phyloP scores from a whole-genome alignment of 2,888 invertebrate genomes.

The Lasioglossum malachurum region DNA sequence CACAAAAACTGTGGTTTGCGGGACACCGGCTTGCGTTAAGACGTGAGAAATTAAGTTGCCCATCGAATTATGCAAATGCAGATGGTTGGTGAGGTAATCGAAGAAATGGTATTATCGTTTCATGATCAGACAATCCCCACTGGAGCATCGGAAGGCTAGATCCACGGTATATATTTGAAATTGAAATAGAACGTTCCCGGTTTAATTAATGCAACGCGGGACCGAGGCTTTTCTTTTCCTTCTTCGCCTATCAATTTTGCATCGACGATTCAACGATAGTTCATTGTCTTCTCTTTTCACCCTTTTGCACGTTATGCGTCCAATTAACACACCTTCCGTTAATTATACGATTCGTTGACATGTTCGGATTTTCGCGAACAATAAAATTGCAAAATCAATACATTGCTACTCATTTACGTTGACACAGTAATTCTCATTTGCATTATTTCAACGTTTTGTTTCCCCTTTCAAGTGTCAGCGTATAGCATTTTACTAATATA shows the following conservation, averaged over 20 bases:
- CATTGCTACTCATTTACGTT: not conserved
- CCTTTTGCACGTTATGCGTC: slow-evolving; percentile 12
- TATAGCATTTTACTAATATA: not conserved
- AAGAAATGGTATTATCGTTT: slow-evolving; percentile 69
- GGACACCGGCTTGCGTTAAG: slow-evolving; percentile 28
- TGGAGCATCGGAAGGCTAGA: slow-evolving; percentile 13
- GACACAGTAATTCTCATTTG: not conserved
- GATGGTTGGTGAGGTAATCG: slow-evolving; percentile 62
- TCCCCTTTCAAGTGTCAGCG: not conserved
- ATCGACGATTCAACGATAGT: slow-evolving; percentile 41
- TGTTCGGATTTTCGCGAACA: not conserved
- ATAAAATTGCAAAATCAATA: not conserved
- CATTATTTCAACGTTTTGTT: not conserved
- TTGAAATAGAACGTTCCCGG: slow-evolving; percentile 63
- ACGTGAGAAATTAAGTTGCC: slow-evolving; percentile 67
- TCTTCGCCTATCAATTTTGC: slow-evolving; percentile 49
- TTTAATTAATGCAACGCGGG: slow-evolving; percentile 59
- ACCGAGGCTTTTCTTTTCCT: slow-evolving; percentile 21
- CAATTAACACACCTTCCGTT: slow-evolving; percentile 47
- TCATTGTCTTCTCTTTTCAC: slow-evolving; percentile 27
- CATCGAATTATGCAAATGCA: slow-evolving; percentile 70
- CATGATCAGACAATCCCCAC: slow-evolving; percentile 47
- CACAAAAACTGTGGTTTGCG: slow-evolving; percentile 20
- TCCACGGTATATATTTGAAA: slow-evolving; percentile 67
- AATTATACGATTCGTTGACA: slow-evolving; percentile 25